Conservation (phyloP, 2,113 vertebrate species). For the Crotalus viridis region DNA sequence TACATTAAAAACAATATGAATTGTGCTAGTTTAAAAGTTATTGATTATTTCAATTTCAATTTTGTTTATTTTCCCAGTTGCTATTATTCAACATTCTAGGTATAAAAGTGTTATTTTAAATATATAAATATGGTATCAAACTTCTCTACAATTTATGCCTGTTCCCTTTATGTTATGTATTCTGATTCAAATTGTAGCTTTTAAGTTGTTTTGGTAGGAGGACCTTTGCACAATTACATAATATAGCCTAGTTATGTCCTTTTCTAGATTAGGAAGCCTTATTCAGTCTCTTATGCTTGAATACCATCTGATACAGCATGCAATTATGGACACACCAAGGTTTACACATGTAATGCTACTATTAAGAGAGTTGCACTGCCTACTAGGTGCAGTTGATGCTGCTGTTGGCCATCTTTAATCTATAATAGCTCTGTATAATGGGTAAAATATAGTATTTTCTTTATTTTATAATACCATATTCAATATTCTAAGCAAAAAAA, state of each 20-base stretch:
- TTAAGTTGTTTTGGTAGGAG: neutral
- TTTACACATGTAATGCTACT: neutral
- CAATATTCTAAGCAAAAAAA: slow-evolving; percentile 58
- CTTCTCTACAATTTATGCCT: neutral
- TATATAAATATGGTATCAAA: neutral
- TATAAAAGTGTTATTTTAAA: neutral
- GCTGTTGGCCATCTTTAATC: neutral
- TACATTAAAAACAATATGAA: slow-evolving; percentile 8
- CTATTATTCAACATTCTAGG: neutral
- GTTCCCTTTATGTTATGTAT: neutral
- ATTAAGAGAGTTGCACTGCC: neutral
- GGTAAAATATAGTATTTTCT: slow-evolving; percentile 25
- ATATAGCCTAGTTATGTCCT: neutral
- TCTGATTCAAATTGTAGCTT: neutral
- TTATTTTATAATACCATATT: slow-evolving; percentile 45
- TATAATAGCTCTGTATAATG: neutral
- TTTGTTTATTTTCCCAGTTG: neutral
- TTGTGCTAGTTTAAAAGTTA: neutral
- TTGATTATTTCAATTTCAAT: neutral
- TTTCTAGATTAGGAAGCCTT: neutral
- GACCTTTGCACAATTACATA: neutral
- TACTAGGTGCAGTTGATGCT: neutral
- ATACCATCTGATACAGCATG: neutral
- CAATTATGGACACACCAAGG: neutral
- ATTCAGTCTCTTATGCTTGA: neutral